phyloP scores from a whole-genome alignment of 2,797 vertebrate genomes.

The Malurus leucopterus region DNA sequence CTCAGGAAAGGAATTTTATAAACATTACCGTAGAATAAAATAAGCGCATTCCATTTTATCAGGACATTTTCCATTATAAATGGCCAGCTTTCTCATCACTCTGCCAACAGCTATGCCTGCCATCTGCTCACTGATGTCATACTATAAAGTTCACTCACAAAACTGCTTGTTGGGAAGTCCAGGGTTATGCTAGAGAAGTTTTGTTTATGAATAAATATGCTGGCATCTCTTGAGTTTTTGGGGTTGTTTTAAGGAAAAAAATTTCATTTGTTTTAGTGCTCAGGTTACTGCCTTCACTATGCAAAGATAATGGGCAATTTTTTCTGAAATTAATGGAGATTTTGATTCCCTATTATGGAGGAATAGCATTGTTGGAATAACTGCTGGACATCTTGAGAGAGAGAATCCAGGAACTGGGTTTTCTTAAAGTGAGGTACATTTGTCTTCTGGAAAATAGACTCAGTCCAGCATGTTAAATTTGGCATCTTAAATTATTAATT shows the following conservation, averaged over 20 bases:
- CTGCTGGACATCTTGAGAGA: background rate
- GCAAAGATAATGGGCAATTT: background rate
- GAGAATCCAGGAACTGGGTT: background rate
- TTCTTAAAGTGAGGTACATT: background rate
- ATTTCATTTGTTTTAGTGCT: background rate
- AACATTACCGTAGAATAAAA: conserved; percentile 66
- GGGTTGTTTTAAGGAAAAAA: background rate
- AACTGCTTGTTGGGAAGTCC: conserved; percentile 38
- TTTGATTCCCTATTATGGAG: background rate
- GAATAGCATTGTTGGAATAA: background rate
- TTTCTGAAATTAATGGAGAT: background rate
- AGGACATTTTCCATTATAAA: conserved; percentile 70
- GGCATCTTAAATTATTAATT: background rate
- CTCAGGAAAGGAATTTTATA: conserved; percentile 62
- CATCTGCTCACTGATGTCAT: conserved; percentile 69
- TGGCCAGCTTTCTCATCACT: conserved; percentile 45
- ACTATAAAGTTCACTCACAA: conserved; percentile 40
- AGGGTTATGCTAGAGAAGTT: conserved; percentile 13
- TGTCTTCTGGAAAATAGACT: background rate
- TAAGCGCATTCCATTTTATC: conserved; percentile 61
- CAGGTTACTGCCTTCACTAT: background rate
- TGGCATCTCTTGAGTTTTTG: background rate
- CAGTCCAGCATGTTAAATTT: background rate
- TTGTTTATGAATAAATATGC: conserved; percentile 34
- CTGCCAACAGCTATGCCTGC: conserved; percentile 59